A percentile compares a stretch with the other conserved stretches of the same genome.
Conservation (phyloP, 2,797 vertebrate genomes). For the Benthosema pterotum region DNA sequence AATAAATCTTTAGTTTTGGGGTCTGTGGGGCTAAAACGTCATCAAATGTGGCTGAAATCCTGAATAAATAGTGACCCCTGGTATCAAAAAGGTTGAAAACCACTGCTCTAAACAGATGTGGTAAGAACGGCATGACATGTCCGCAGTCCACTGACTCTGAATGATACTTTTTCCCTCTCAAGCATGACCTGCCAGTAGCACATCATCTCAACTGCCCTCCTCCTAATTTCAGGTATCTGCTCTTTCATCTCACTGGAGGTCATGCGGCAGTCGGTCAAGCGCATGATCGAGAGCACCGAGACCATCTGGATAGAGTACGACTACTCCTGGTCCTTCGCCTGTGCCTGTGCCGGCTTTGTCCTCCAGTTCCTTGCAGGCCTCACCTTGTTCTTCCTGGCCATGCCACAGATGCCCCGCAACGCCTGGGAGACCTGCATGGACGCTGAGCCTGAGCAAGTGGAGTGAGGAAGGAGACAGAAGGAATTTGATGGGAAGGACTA, state of each 20-base stretch:
- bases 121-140: no score
- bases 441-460: conserved; percentile 85
- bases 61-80: no score
- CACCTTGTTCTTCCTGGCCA: conserved; percentile 88
- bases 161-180: no score
- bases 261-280: conserved; percentile 94
- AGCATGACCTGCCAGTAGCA: no score
- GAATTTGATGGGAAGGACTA: not conserved
- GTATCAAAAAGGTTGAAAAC: no score
- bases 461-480: conserved; percentile 43
- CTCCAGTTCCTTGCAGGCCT: conserved; percentile 91
- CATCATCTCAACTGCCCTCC: not conserved
- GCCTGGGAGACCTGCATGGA: conserved; percentile 99
- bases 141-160: no score
- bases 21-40: no score
- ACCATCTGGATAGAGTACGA: conserved; percentile 91
- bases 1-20: no score
- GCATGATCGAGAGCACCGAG: conserved; percentile 94
- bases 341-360: conserved; percentile 87
- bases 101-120: no score
- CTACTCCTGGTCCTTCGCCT: conserved; percentile 94
- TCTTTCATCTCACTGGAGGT: conserved; percentile 94
- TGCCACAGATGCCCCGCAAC: conserved; percentile 96
- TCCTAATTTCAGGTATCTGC: conserved; percentile 85
- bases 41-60: no score